Base-by-base conservation (phyloP, 1,140 invertebrate species). In the Stenopsyche tienmushanensis region DNA sequence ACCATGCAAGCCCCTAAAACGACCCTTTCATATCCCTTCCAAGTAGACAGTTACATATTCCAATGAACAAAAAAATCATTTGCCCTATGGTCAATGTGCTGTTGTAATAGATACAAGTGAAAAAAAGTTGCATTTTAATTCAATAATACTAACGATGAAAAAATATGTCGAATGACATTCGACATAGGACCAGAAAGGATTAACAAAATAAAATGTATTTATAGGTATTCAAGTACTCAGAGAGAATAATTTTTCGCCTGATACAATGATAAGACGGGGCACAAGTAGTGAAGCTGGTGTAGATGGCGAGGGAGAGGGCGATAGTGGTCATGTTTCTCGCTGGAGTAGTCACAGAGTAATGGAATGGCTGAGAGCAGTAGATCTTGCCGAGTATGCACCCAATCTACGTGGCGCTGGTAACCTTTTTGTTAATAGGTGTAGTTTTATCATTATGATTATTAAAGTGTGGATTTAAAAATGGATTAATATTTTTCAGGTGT, bases 281-380 rank as follows among this genome's bases (percentile, higher is more conserved):
- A 9, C 24, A 5, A 65, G 13, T 10, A 54, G 50, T 21, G 50
- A 67, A 34, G 70, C 76, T n/a, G 71, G 72, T 20, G 63, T 53
- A 55, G 63, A 64, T 55, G 23, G 64, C 65, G 58, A 53, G 10
- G 26, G 39, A 34, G 65, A 44, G 42, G 47, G 66, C 39, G 63
- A 69, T 50, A 60, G 66, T 75, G 47, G 75, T 73, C 65, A 71
- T 49, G 65, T 67, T 39, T 65, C 66, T 44, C 74, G 82, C 42
- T 83, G 83, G 83, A 82, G 81, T 47, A 80, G 79, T 55, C 80
- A 83, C 71, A 76, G 94, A 62, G 95, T 98, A 1, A 98, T 99
- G 95, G 96, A 99, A 80, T 99, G 97, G 97, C 82, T 99, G 7
- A 83, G 94, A 68, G 90, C 91, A 45, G 96, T 98, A 15, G 97